phyloP scores from a whole-genome alignment of 2,113 vertebrate genomes.

The Saguinus imperator region DNA sequence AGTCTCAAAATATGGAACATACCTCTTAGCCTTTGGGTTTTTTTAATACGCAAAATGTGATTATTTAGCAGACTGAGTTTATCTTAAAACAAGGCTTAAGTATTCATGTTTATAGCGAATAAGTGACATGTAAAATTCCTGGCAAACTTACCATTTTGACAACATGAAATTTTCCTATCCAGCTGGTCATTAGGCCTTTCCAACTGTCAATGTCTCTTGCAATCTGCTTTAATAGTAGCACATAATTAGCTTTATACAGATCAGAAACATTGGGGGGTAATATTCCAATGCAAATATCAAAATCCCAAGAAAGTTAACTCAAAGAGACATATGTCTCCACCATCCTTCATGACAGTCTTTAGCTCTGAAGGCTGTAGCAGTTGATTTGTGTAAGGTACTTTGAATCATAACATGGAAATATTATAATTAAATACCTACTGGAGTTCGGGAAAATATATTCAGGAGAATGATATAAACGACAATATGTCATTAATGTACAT shows the following conservation, averaged over 20 bases:
- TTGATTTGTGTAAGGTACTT: constrained; percentile 77
- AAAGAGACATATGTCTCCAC: constrained; percentile 78
- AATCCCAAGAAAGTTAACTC: constrained; percentile 80
- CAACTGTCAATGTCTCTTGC: constrained; percentile 83
- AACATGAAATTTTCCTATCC: constrained; percentile 78
- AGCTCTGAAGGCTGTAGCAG: constrained; percentile 68
- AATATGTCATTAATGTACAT: neutral
- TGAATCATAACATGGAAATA: constrained; percentile 74
- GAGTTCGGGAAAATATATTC: constrained; percentile 69
- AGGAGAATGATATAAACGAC: constrained; percentile 63
- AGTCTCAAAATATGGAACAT: constrained; percentile 18
- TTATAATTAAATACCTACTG: constrained; percentile 73
- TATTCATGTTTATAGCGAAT: constrained; percentile 78
- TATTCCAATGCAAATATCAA: constrained; percentile 78
- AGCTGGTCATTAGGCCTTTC: constrained; percentile 86
- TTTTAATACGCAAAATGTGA: constrained; percentile 49
- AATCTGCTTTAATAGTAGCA: constrained; percentile 84
- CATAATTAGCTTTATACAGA: constrained; percentile 84
- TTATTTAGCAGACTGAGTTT: constrained; percentile 42
- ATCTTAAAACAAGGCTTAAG: constrained; percentile 57
- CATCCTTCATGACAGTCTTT: constrained; percentile 72
- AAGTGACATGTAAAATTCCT: constrained; percentile 75
- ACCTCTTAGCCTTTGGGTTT: neutral
- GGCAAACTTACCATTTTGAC: constrained; percentile 78
- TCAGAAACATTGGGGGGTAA: constrained; percentile 75